phyloP scores from a whole-genome alignment of 2,113 vertebrate species.

The Rhinolophus sinicus region DNA sequence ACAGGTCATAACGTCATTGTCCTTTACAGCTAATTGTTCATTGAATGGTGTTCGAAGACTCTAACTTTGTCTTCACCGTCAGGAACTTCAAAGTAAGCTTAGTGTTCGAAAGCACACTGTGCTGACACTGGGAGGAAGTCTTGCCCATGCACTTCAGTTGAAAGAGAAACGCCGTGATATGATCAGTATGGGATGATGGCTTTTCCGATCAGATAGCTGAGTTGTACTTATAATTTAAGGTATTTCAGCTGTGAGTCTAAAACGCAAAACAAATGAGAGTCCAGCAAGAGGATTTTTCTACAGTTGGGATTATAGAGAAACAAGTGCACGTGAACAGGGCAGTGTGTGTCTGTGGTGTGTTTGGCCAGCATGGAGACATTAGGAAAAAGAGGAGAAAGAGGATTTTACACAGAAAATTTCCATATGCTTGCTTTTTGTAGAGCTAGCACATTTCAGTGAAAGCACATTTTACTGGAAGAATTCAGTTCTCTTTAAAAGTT shows the following conservation, averaged over 20 bases:
- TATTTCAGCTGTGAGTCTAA: conserved; percentile 70
- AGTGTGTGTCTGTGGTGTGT: neutral
- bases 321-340: neutral
- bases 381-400: neutral
- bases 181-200: conserved; percentile 56
- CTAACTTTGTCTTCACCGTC: conserved; percentile 66
- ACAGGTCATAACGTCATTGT: neutral
- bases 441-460: neutral
- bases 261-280: conserved; percentile 46
- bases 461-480: neutral
- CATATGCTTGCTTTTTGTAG: neutral
- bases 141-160: neutral
- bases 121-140: conserved; percentile 66
- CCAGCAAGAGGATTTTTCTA: conserved; percentile 46
- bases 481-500: neutral
- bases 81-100: conserved; percentile 80
- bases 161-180: conserved; percentile 42
- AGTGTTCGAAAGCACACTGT: conserved; percentile 79
- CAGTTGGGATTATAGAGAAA: neutral
- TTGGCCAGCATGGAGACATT: neutral
- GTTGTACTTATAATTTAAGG: conserved; percentile 76
- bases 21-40: conserved; percentile 62
- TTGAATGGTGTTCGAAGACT: conserved; percentile 66
- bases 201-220: conserved; percentile 50
- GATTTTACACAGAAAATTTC: neutral